phyloP scores from a whole-genome alignment of 2,888 invertebrate species.

The Abrostola tripartita region DNA sequence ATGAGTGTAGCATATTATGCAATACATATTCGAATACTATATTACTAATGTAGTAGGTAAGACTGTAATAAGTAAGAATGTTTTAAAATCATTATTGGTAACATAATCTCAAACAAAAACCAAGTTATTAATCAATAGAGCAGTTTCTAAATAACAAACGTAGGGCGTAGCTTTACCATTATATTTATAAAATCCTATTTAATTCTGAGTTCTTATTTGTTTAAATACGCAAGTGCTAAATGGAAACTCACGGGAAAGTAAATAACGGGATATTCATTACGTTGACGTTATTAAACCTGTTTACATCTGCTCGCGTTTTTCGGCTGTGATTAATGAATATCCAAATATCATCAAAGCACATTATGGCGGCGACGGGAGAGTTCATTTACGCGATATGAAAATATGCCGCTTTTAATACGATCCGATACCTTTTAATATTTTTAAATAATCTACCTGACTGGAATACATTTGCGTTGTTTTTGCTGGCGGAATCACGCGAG shows the following conservation, averaged over 20 bases:
- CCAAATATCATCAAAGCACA: constrained; percentile 57
- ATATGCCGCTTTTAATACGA: constrained; percentile 20
- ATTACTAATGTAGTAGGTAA: no score
- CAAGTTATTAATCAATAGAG: no score
- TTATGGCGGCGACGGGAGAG: constrained; percentile 32
- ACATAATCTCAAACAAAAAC: no score
- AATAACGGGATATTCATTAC: constrained; percentile 14
- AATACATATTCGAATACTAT: no score
- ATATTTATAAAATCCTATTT: neutral
- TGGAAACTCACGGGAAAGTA: constrained; percentile 10
- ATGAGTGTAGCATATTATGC: no score
- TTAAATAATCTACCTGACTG: constrained; percentile 30
- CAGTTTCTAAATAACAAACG: no score
- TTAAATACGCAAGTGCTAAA: constrained; percentile 17
- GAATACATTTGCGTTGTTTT: constrained; percentile 24
- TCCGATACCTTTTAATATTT: constrained; percentile 34
- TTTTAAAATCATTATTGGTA: no score
- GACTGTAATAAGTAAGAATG: no score
- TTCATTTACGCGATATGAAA: constrained; percentile 19
- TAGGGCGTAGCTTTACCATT: no score
- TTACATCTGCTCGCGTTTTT: constrained; percentile 42
- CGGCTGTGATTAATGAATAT: constrained; percentile 54
- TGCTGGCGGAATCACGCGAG: constrained; percentile 22
- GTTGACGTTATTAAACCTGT: constrained; percentile 35
- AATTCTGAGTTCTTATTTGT: constrained; percentile 8